Base-by-base conservation (phyloP, 92 coral and sea anemone species). In the Epizoanthus fatuus region DNA sequence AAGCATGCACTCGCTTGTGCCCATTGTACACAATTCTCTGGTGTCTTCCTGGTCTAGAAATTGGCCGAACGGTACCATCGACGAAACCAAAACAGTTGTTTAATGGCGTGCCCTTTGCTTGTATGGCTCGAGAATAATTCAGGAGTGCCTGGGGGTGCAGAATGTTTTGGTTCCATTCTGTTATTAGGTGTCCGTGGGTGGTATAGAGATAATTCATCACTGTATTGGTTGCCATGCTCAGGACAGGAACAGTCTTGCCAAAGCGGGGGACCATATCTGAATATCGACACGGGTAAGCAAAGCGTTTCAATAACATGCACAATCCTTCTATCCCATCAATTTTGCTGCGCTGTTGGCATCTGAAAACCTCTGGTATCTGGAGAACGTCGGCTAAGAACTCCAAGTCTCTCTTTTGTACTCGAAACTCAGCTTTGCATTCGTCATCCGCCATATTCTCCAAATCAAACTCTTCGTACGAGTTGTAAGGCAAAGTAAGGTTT, bases 21-120 rank as follows among this genome's bases (percentile, higher is more conserved):
- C 52, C 11, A 7, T 7, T 47, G 52, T 47, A 47, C 9, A 47
- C 52, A 5, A 7, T 45, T 45, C 51, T 32, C 47, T 39, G 5
- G 37, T 79, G 8, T 25, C 84, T 69, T 79, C 67, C 72, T 79
- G 74, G 84, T 69, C 69, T 69, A 25, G 51, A 79, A 20, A 79
- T 79, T 35, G 67, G 49, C 17, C 64, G 71, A 37, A 60, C 69
- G 15, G 55, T 47, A 0, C 52, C 52, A 47, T 47, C 52, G 2
- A 7, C 10, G 9, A 47, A 59, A 0, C 79, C 57, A 62, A 66
- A 66, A 66, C 72, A 37, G 72, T 35, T 35, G 49, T 66, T 35
- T 5, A 66, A 14, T 29, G 45, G 72, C 7, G 72, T 17, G 15
- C 72, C 47, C 47, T 10, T 66, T 19, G 44, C 44, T 66, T 17